phyloP scores from a whole-genome alignment of 2,888 invertebrate species.

The Gymnosoma rotundatum region DNA sequence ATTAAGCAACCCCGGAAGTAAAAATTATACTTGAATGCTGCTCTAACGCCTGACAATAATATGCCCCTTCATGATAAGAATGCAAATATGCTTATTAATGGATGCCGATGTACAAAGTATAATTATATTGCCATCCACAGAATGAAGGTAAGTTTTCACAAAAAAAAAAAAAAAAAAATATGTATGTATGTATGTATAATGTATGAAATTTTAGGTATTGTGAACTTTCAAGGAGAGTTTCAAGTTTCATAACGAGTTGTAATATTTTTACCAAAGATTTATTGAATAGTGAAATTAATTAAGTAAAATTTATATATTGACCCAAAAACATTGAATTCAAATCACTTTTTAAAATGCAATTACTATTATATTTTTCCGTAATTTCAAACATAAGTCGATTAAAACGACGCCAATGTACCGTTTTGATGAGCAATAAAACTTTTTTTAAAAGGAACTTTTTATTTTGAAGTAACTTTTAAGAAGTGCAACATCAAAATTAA shows the following conservation, averaged over 20 bases:
- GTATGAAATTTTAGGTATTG: neutral
- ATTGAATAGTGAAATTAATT: too few relatives aligned
- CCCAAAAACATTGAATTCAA: too few relatives aligned
- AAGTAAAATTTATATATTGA: too few relatives aligned
- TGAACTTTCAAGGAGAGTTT: neutral
- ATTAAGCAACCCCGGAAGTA: constrained; percentile 15
- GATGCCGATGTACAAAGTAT: constrained; percentile 19
- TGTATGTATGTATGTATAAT: neutral
- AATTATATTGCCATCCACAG: neutral
- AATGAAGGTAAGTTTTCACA: constrained; percentile 34
- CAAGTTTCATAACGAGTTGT: neutral
- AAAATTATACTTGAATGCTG: constrained; percentile 19
- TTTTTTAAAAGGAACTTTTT: too few relatives aligned
- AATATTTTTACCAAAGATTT: too few relatives aligned
- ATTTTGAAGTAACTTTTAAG: too few relatives aligned
- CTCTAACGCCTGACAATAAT: constrained; percentile 9
- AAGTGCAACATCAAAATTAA: too few relatives aligned
- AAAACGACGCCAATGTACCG: too few relatives aligned
- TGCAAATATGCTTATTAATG: constrained; percentile 25
- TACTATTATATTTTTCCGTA: too few relatives aligned
- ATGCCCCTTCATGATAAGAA: constrained; percentile 4
- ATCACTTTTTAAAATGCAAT: too few relatives aligned
- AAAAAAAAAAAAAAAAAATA: neutral
- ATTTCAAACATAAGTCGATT: too few relatives aligned
- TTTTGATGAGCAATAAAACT: too few relatives aligned